These are phyloP conservation scores for Chiloscyllium punctatum DNA, from an alignment of 2,797 vertebrate species.

Conservation along the genomic window DNA sequence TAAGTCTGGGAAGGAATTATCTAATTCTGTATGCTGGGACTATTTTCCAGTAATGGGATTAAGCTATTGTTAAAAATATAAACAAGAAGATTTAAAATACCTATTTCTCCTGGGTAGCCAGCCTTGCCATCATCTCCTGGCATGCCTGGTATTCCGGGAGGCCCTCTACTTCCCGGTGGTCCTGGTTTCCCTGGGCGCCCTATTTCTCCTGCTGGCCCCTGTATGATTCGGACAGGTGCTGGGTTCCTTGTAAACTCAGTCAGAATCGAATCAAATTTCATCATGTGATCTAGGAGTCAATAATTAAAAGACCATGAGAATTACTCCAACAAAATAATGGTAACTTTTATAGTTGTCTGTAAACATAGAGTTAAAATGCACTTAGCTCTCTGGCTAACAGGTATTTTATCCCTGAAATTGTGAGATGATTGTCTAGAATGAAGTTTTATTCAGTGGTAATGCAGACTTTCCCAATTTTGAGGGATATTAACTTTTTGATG, in stretches of 20 bases:
- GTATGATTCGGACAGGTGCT: constrained; percentile 54
- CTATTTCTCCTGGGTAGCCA: constrained; percentile 55
- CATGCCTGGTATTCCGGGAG: constrained; percentile 45
- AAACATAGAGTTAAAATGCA: neutral
- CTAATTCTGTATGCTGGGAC: neutral
- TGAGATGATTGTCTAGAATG: neutral
- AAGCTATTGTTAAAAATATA: no score
- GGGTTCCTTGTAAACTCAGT: constrained; percentile 53
- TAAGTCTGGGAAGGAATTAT: neutral
- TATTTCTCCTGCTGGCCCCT: constrained; percentile 48
- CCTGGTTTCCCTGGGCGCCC: constrained; percentile 48
- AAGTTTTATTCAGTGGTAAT: neutral
- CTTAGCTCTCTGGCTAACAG: neutral
- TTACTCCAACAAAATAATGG: neutral
- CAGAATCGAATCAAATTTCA: constrained; percentile 55
- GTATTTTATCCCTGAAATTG: neutral
- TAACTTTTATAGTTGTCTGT: neutral
- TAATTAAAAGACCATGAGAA: constrained; percentile 13
- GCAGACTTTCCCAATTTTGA: neutral
- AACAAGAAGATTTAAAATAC: constrained; percentile 43
- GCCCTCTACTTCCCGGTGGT: constrained; percentile 45
- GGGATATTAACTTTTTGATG: neutral
- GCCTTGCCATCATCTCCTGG: constrained; percentile 50
- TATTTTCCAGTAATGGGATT: neutral
- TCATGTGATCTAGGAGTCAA: constrained; percentile 52